Conservation (phyloP, 2,113 vertebrate species). For the Oryzias javanicus region DNA sequence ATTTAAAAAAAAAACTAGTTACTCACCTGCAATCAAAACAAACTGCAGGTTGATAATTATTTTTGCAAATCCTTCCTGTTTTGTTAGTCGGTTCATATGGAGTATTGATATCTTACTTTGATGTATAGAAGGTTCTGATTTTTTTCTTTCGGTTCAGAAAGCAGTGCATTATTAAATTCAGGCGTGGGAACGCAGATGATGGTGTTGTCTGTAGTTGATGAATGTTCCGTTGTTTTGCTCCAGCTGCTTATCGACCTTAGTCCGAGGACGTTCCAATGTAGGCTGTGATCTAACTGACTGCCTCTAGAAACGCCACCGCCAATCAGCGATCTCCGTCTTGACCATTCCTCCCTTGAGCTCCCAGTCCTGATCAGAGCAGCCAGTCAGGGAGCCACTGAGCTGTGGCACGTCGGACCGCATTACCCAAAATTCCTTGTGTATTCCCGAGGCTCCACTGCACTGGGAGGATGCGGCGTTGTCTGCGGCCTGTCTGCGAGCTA, state of each 20-base stretch:
- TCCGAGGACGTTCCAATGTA: conserved; percentile 42
- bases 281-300: conserved; percentile 35
- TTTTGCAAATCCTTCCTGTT: background rate
- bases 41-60: too few relatives aligned
- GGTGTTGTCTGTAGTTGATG: conserved; percentile 22
- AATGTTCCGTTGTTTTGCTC: conserved; percentile 21
- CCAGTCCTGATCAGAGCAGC: conserved; percentile 55
- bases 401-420: conserved; percentile 62
- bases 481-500: conserved; percentile 54
- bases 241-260: conserved; percentile 45
- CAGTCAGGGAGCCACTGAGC: conserved; percentile 62
- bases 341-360: conserved; percentile 31
- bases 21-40: too few relatives aligned
- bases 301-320: conserved; percentile 26
- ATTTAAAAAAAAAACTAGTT: too few relatives aligned
- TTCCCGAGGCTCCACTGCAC: conserved; percentile 53
- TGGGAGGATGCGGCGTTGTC: conserved; percentile 49
- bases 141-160: conserved; percentile 6
- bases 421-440: conserved; percentile 66
- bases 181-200: conserved; percentile 9
- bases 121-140: conserved; percentile 7
- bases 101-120: background rate
- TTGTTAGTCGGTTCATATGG: conserved; percentile 2
- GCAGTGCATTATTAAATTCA: conserved; percentile 20
- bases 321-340: conserved; percentile 20